Percentiles rank a stretch among this genome's conserved stretches.
These are phyloP conservation scores for Romanogobio albipinnatus DNA, from an alignment of 2,113 vertebrate species.

Conservation along the genomic window DNA sequence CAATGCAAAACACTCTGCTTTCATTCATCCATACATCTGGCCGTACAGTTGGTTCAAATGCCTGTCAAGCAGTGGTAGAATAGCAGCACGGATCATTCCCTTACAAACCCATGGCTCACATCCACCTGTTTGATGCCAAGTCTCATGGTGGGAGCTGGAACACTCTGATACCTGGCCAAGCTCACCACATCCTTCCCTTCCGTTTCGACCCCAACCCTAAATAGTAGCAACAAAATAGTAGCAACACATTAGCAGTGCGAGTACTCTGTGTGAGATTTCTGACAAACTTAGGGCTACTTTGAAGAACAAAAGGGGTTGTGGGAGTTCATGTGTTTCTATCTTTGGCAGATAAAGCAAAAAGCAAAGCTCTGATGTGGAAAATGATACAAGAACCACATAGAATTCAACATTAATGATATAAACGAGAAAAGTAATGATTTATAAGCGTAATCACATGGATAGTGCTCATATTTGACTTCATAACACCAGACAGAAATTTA, in stretches of 20 bases:
- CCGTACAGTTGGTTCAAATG: slow-evolving; percentile 22
- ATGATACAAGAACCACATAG: slow-evolving; percentile 5
- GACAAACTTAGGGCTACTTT: slow-evolving; percentile 5
- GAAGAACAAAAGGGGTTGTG: slow-evolving; percentile 27
- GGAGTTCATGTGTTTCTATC: slow-evolving; percentile 10
- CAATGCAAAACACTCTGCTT: not conserved
- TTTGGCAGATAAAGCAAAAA: not conserved
- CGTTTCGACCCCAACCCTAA: slow-evolving; percentile 28
- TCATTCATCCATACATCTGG: not conserved
- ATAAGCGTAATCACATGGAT: not conserved
- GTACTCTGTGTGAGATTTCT: slow-evolving; percentile 23
- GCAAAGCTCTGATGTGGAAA: slow-evolving; percentile 24
- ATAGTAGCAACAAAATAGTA: slow-evolving; percentile 32
- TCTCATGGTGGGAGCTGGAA: slow-evolving; percentile 17
- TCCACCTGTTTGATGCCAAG: slow-evolving; percentile 39
- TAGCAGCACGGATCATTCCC: slow-evolving; percentile 8
- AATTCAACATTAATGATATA: slow-evolving; percentile 20
- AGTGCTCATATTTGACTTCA: not conserved
- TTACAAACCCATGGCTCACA: slow-evolving; percentile 15
- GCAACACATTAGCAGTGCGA: slow-evolving; percentile 8
- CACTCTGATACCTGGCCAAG: slow-evolving; percentile 42
- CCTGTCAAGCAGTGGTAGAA: slow-evolving; percentile 18
- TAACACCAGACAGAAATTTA: not conserved
- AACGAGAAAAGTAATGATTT: not conserved
- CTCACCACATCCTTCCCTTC: slow-evolving; percentile 44